phyloP scores from a whole-genome alignment of 2,113 vertebrate species.

The Macquaria australasica region DNA sequence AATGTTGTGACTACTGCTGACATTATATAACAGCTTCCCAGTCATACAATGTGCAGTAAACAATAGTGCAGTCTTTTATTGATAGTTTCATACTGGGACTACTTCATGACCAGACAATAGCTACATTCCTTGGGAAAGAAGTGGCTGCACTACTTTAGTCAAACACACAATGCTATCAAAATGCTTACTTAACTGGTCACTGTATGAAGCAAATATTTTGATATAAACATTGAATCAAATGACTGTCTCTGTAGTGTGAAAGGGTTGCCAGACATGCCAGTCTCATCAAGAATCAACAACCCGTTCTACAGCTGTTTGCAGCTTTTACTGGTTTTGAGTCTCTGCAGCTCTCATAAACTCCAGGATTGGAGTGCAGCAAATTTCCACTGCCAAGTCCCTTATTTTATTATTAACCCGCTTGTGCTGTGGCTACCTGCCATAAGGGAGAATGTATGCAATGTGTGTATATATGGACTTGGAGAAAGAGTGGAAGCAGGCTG shows the following conservation, averaged over 20 bases:
- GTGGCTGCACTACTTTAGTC: neutral
- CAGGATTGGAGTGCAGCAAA: neutral
- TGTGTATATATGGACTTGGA: neutral
- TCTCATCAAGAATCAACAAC: conserved; percentile 27
- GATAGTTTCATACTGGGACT: neutral
- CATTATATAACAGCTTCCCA: neutral
- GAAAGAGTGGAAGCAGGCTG: neutral
- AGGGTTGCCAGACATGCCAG: neutral
- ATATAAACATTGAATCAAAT: conserved; percentile 21
- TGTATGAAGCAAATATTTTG: neutral
- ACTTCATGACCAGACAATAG: neutral
- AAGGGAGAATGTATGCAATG: neutral
- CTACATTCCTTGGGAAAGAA: neutral
- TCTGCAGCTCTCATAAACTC: neutral
- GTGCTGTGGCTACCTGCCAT: neutral
- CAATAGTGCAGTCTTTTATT: neutral
- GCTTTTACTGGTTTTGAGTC: neutral
- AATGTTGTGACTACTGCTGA: neutral
- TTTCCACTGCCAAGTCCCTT: neutral
- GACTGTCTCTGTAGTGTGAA: neutral
- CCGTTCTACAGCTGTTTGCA: conserved; percentile 6
- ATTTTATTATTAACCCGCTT: neutral
- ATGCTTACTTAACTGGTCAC: neutral
- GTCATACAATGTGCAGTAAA: neutral
- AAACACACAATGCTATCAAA: neutral